Evolutionary conservation across 2,113 vertebrate genomes (phyloP).

Genomic region (Neodon shergylaensis): DNA sequence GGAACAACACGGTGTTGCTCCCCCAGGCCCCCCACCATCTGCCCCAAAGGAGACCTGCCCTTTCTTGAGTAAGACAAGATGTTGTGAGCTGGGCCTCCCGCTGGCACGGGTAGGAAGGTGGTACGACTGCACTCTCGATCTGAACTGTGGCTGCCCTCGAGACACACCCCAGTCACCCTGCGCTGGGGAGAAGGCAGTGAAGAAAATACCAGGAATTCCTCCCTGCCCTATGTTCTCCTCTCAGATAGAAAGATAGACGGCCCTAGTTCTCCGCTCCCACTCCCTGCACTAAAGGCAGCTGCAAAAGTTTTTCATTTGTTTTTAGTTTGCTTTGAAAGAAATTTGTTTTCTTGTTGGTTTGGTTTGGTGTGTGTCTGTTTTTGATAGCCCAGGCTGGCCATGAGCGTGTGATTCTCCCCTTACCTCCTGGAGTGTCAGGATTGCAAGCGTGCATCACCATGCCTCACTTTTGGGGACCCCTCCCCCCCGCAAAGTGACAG

Average conservation of each 20-base stretch:
- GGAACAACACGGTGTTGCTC: background rate
- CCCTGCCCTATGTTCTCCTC: background rate
- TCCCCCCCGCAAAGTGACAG: background rate
- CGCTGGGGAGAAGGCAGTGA: background rate
- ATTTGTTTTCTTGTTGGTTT: background rate
- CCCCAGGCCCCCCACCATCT: background rate
- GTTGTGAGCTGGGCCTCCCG: background rate
- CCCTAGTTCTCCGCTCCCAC: background rate
- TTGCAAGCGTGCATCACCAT: background rate
- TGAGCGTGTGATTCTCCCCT: background rate
- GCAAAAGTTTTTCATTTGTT: background rate
- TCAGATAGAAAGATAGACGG: background rate
- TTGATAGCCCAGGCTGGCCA: background rate
- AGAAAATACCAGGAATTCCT: slow-evolving; percentile 57
- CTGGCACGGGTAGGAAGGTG: background rate
- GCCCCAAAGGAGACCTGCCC: background rate
- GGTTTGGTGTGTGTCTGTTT: background rate
- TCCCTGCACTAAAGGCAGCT: background rate
- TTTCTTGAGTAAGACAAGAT: background rate
- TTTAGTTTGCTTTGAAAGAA: background rate
- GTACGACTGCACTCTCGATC: background rate
- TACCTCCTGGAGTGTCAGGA: background rate
- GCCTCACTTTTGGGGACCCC: background rate
- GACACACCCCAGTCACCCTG: slow-evolving; percentile 65
- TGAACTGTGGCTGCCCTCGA: background rate